Percentiles rank a stretch among this genome's conserved stretches.
These are phyloP conservation scores for Pangasius larnaudii DNA, from an alignment of 2,797 vertebrate genomes.

Conservation along the genomic window DNA sequence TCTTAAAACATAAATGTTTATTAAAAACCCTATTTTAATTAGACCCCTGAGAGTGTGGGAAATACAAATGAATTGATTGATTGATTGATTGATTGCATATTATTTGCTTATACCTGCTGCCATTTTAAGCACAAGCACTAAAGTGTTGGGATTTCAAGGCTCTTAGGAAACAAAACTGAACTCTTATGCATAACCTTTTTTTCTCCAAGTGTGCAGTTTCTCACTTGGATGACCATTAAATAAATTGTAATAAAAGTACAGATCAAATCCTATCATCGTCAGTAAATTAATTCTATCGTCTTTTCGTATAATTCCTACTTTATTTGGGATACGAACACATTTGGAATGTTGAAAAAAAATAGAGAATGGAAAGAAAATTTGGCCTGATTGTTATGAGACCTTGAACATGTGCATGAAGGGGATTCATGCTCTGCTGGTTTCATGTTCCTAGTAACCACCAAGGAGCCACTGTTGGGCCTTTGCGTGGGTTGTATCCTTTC, in stretches of 20 bases:
- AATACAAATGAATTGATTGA: neutral
- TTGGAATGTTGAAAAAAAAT: neutral
- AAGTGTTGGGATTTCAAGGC: neutral
- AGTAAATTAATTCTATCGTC: too few species aligned
- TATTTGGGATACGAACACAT: neutral
- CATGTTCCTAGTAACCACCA: constrained; percentile 16
- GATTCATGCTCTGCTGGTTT: constrained; percentile 21
- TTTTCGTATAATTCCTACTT: neutral
- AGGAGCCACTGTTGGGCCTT: neutral
- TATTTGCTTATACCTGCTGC: neutral
- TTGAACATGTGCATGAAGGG: constrained; percentile 28
- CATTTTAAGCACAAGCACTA: neutral
- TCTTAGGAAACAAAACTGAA: neutral
- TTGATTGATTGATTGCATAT: neutral
- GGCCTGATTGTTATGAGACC: constrained; percentile 7
- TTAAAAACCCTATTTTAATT: neutral
- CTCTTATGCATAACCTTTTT: too few species aligned
- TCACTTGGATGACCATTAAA: neutral
- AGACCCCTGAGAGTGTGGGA: neutral
- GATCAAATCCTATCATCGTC: neutral
- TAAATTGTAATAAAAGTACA: neutral
- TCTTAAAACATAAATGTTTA: neutral
- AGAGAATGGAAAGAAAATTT: neutral
- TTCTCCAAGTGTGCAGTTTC: neutral
- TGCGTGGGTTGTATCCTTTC: neutral